Evolutionary conservation across 2,888 invertebrate species (phyloP), one percentile per base, ranked within the genome.

Genomic region (Nemotelus nigrinus): DNA sequence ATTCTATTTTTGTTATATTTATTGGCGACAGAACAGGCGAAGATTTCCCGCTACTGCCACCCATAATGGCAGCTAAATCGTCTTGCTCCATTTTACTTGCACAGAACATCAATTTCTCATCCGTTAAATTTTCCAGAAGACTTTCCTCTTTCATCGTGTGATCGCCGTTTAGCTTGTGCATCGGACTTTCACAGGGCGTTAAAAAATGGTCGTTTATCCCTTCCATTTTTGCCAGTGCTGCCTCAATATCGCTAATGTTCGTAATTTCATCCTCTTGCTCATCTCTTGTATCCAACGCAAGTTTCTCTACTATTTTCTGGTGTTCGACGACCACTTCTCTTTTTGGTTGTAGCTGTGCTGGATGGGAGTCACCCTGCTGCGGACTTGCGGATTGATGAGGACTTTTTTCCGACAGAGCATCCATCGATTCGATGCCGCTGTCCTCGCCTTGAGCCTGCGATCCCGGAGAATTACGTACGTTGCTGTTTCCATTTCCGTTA

Each of bases 341-440:
- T 60, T 80, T 65, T 43, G 82, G 79, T 68, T 68, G 80, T 43
- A 55, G 77, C 63, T 67, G 80, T n/a, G 55, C 25, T 7, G 65
- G 55, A 44, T 76, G 64, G 1, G 43, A 7, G 10, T 81, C 79
- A 64, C 79, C 83, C 83, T 89, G 87, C 82, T 87, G 91, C 80
- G 91, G 94, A 86, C 91, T 94, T 87, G 90, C 93, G 87, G 94
- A 93, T 85, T 95, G 95, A 86, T 95, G 94, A n/a, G 94, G 94
- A 80, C 93, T 94, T 85, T 96, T 96, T 85, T 96, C 96, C 41
- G 96, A 96, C n/a, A 96, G 87, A 2, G 96, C 96, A 85, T 96
- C 96, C 96, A 96, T 96, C 55, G 95, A 95, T 86, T 96, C 96
- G 77, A 96, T 96, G 25, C 96, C 96, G 77, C 96, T 96, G 87